Conservation (phyloP, 2,113 vertebrate genomes). For the Hyperopisus bebe region DNA sequence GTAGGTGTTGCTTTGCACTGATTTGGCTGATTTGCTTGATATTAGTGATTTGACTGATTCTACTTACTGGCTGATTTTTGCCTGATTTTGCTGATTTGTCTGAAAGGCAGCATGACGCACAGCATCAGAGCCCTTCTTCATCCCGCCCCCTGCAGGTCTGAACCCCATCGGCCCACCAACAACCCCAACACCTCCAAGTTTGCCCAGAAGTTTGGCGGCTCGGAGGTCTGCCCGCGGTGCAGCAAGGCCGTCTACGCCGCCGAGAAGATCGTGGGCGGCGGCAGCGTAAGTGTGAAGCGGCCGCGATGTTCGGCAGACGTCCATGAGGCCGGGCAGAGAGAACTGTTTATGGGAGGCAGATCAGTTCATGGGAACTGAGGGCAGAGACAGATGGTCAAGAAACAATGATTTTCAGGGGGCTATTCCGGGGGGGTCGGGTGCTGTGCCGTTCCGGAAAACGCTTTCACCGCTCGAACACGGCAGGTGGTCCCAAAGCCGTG, state of each 20-base stretch:
- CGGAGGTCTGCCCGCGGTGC: conserved; percentile 82
- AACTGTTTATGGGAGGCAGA: neutral
- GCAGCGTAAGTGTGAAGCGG: conserved; percentile 68
- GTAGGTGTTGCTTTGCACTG: neutral
- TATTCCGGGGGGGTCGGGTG: neutral
- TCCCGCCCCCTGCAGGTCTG: conserved; percentile 33
- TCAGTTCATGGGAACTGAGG: neutral
- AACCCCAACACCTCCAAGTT: conserved; percentile 74
- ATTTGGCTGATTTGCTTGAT: neutral
- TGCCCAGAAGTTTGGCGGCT: conserved; percentile 76
- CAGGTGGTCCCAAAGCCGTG: neutral
- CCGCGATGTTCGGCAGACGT: neutral
- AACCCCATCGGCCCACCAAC: conserved; percentile 70
- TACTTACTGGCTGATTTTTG: neutral
- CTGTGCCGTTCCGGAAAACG: neutral
- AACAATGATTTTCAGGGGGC: neutral
- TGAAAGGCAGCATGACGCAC: neutral
- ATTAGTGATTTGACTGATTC: neutral
- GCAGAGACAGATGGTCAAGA: neutral
- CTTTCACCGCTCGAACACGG: neutral
- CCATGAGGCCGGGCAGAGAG: neutral
- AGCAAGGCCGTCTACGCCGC: conserved; percentile 82
- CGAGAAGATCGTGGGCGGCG: conserved; percentile 87
- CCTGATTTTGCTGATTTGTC: neutral
- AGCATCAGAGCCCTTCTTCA: neutral